Conservation (phyloP, 2,113 vertebrate species). For the Dromiciops gliroides region DNA sequence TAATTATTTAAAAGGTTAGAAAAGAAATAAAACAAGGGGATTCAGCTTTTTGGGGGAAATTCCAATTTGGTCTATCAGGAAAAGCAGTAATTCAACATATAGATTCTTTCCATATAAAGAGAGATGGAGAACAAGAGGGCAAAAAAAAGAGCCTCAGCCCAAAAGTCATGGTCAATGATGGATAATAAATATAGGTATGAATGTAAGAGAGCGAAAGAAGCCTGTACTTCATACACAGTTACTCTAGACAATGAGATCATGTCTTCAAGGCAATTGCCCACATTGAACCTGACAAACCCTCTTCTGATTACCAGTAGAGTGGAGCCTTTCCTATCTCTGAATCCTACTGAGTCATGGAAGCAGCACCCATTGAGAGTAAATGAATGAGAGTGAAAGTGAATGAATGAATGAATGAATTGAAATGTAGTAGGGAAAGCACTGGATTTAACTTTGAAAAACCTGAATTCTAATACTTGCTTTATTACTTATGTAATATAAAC, state of each 20-base stretch:
- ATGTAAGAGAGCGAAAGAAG: neutral
- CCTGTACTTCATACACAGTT: neutral
- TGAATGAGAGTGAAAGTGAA: neutral
- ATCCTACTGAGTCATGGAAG: neutral
- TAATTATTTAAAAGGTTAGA: neutral
- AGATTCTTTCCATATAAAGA: neutral
- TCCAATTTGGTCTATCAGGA: neutral
- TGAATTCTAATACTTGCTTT: neutral
- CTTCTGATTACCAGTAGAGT: neutral
- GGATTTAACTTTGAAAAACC: neutral
- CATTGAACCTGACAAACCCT: conserved; percentile 57
- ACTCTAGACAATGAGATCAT: conserved; percentile 24
- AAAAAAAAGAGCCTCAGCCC: too few relatives aligned
- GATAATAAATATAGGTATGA: neutral
- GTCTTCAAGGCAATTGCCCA: conserved; percentile 73
- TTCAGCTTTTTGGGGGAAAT: neutral
- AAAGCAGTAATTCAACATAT: too few relatives aligned
- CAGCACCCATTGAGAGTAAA: neutral
- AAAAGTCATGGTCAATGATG: neutral
- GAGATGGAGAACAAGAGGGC: neutral
- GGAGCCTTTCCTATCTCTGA: neutral
- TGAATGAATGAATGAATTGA: neutral
- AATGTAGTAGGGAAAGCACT: neutral
- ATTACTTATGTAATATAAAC: neutral
- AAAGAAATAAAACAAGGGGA: neutral